Evolutionary conservation across 2,888 invertebrate species (phyloP), one percentile per base, ranked within the genome.

Genomic region (Thera britannica): DNA sequence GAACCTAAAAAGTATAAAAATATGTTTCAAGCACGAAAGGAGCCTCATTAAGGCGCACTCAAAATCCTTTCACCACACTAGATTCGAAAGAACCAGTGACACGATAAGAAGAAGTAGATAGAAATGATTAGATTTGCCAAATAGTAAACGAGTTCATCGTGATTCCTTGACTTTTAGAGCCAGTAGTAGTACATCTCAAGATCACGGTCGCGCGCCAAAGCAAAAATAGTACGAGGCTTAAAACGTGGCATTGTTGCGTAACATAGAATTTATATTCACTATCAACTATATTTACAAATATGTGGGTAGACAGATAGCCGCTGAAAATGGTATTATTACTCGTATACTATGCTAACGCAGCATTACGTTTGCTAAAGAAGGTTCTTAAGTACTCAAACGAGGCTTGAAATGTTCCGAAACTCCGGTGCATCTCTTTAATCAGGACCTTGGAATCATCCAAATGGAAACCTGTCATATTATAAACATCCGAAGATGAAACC

Each of bases 111-210:
- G 23, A 23, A 23, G 23, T 23, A 23, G 54, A 64, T 63, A 56
- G 54, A 70, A 68, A 62, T 52, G 34, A 68, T 58, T 62, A 61
- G 60, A 63, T 70, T 64, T 64, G 68, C 64, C 65, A 68, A 64
- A 72, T 49, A 3, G 12, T 55, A 54, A 51, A 65, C 62, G 59
- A 72, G 75, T 75, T 75, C 75, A 75, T 71, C 67, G 72, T 65
- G 56, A 68, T 75, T 63, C 75, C 73, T 73, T 75, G 75, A 75
- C 73, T 75, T 72, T 70, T 67, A 67, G 46, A 65, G 34, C 52
- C 57, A 57, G 38, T 59, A 59, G 64, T 58, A 59, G 62, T 58
- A 56, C 54, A 72, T 74, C 68, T 59, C 73, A 75, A 73, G 75
- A 73, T 75, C 75, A 73, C 70, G 75, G 73, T 65, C 75, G 67